phyloP scores from a whole-genome alignment of 2,113 vertebrate genomes.

The Girardinichthys multiradiatus region DNA sequence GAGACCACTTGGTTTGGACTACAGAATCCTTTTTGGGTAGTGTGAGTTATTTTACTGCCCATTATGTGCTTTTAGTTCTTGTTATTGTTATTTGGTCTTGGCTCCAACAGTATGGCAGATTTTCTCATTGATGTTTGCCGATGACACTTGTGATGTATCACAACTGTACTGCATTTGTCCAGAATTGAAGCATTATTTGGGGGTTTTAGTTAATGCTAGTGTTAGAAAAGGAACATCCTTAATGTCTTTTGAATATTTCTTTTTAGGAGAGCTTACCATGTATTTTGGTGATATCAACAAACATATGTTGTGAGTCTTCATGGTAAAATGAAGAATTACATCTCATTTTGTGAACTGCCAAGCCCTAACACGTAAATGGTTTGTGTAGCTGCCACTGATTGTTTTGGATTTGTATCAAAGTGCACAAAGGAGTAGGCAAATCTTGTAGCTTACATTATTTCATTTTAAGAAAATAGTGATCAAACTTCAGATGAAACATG shows the following conservation, averaged over 20 bases:
- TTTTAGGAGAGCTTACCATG: neutral
- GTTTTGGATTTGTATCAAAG: neutral
- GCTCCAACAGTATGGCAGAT: slow-evolving; percentile 10
- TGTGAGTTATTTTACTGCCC: slow-evolving; percentile 20
- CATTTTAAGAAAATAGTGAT: neutral
- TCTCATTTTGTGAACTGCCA: too few relatives aligned
- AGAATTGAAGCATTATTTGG: slow-evolving; percentile 3
- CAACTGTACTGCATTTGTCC: slow-evolving; percentile 15
- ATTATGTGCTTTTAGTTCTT: slow-evolving; percentile 27
- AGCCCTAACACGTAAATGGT: too few relatives aligned
- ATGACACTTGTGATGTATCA: slow-evolving; percentile 14
- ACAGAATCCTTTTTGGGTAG: neutral
- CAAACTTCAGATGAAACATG: neutral
- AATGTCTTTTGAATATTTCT: neutral
- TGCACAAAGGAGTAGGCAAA: neutral
- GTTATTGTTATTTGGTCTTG: slow-evolving; percentile 24
- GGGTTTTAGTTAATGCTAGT: slow-evolving; percentile 11
- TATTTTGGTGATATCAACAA: too few relatives aligned
- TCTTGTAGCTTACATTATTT: neutral
- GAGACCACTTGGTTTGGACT: slow-evolving; percentile 6
- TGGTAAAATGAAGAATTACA: too few relatives aligned
- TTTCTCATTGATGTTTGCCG: slow-evolving; percentile 20
- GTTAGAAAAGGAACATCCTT: neutral
- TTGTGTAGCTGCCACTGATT: too few relatives aligned
- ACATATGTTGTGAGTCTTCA: too few relatives aligned